Base-by-base conservation (phyloP, 2,113 vertebrate genomes). In the Aspidoscelis tigris region DNA sequence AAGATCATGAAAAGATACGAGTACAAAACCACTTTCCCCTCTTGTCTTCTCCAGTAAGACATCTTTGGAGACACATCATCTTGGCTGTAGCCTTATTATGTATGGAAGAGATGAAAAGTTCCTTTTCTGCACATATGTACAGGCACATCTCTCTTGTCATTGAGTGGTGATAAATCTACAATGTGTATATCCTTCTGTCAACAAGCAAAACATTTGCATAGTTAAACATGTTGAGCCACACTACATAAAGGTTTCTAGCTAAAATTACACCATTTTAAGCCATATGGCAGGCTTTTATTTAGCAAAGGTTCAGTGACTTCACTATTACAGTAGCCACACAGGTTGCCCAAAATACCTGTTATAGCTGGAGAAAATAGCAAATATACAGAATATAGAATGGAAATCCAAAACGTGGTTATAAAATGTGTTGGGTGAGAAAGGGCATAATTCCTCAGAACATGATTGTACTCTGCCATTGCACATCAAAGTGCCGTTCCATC, bases 211-310 rank as follows among this genome's bases (percentile, higher is more conserved):
- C 93, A 83, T 86, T 90, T 88, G 92, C 84, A 91, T 82, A 90
- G 83, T 90, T 21, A 73, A 80, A 66, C 24, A 90, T 84, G 90
- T 91, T 88, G 90, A 89, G 84, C 90, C 89, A 86, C 76, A 95
- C 91, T 95, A 94, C 94, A 96, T 93, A 95, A 94, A 91, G 3
- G 2, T 94, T 89, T 93, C 89, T 93, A 95, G 64, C 90, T 94
- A 95, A 87, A 94, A 87, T 84, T 89, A 94, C 86, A 92, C 88
- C 87, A 88, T 93, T 84, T 91, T 79, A 93, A 95, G 91, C 93
- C 84, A 90, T 86, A 92, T 47, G 89, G 89, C 84, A 95, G 93
- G 89, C 89, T 91, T 92, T 91, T 91, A 93, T 92, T 94, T 81
- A 87, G 81, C 53, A 91, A 90, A 87, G 88, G 78, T 92, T 91